These are phyloP conservation scores for Mesorhabditis sp. DNA, from an alignment of 2,888 invertebrate genomes.

Conservation along the genomic window DNA sequence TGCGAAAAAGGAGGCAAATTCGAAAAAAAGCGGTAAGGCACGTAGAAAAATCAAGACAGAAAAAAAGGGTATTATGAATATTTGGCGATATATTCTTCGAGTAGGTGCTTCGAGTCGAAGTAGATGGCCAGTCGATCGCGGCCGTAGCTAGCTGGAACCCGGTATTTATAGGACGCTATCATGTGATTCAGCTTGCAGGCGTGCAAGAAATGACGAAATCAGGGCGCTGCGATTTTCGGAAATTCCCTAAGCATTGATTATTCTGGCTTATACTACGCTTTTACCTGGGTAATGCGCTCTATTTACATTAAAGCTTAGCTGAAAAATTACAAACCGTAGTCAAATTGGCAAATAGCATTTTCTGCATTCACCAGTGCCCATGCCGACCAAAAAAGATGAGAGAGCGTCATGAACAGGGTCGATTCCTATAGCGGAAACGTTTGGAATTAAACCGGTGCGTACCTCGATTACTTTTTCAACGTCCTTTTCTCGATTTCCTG, in stretches of 20 bases:
- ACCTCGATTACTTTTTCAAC: conserved; percentile 20
- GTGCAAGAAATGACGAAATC: no score
- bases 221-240: no score
- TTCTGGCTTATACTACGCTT: not conserved
- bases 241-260: not conserved
- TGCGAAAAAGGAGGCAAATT: no score
- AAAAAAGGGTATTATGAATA: not conserved
- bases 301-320: not conserved
- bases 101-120: conserved; percentile 30
- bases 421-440: conserved; percentile 21
- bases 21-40: not conserved
- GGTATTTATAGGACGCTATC: conserved; percentile 27
- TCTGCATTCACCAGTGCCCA: conserved; percentile 43
- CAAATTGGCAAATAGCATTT: not conserved
- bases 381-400: conserved; percentile 40
- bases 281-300: no score
- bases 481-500: conserved; percentile 31
- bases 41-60: not conserved
- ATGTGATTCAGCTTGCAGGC: not conserved
- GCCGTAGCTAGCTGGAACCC: conserved; percentile 37
- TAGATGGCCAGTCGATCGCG: conserved; percentile 40
- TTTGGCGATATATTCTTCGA: conserved; percentile 26
- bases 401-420: conserved; percentile 38
- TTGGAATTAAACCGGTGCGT: not conserved
- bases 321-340: conserved; percentile 8